phyloP scores from a whole-genome alignment of 2,888 invertebrate genomes.

The Andrena marginata region DNA sequence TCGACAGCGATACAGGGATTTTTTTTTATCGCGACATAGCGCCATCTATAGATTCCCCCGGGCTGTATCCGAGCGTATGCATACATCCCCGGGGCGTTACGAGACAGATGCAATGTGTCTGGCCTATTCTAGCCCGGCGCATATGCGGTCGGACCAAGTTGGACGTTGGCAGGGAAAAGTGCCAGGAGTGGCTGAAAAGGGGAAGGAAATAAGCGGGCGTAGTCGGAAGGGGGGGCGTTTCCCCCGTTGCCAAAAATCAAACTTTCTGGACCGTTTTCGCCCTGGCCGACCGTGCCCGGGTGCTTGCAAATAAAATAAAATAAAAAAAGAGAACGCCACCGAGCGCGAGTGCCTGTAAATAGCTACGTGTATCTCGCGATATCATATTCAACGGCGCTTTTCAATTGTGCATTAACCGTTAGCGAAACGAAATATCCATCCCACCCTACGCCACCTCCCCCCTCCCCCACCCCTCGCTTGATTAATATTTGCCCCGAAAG shows the following conservation, averaged over 20 bases:
- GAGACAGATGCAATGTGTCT: slow-evolving; percentile 58
- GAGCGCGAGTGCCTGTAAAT: not conserved
- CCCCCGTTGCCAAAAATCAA: slow-evolving; percentile 69
- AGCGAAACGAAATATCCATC: slow-evolving; percentile 41
- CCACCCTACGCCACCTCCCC: not conserved
- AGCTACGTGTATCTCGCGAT: slow-evolving; percentile 25
- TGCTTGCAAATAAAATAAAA: slow-evolving; percentile 39
- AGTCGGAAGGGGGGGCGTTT: slow-evolving; percentile 39
- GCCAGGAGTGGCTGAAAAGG: slow-evolving; percentile 65
- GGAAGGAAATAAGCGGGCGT: slow-evolving; percentile 63
- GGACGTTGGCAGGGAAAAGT: slow-evolving; percentile 67
- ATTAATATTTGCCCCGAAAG: slow-evolving; percentile 57
- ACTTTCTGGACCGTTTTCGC: slow-evolving; percentile 56
- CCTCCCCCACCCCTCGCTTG: slow-evolving; percentile 18
- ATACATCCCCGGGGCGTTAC: slow-evolving; percentile 46
- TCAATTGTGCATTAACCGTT: slow-evolving; percentile 46
- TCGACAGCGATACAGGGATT: slow-evolving; percentile 9
- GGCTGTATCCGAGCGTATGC: slow-evolving; percentile 24
- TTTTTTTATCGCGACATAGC: slow-evolving; percentile 40
- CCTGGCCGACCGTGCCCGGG: not conserved
- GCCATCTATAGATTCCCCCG: slow-evolving; percentile 32
- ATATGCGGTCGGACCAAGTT: slow-evolving; percentile 60
- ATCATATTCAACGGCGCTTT: slow-evolving; percentile 45
- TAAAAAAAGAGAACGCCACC: slow-evolving; percentile 2
- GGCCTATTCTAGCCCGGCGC: slow-evolving; percentile 50